Evolutionary conservation across 2,888 invertebrate species (phyloP), one percentile per base, ranked within the genome.

Genomic region (Drosophila colorata): DNA sequence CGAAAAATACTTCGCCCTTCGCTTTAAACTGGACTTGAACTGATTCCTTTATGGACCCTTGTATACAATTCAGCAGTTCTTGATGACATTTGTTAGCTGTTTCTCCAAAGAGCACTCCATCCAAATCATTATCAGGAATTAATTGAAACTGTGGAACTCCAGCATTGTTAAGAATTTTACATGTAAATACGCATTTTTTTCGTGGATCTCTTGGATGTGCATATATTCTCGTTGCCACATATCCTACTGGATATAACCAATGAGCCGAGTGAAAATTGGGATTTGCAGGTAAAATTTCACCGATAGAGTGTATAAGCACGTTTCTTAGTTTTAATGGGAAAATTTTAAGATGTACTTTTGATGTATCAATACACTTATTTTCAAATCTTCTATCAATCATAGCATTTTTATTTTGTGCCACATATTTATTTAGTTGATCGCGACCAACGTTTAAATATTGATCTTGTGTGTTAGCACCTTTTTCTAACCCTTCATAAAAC

Each of bases 71-170:
- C 16, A 96, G 90, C 4, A 97, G 93, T 60, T 94, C 93, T 37
- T 94, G 93, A 90, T 96, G 96, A 86, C 96, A 96, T 63, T 95
- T 94, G 75, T 95, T 95, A 0, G 96, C 95, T 5, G 95, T 94
- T 47, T 94, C 93, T 0, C 95, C 96, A 16, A 94, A 93, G 52
- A 96, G 94, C 11, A 95, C 94, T 49, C 94, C 93, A 67, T 95
- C 94, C 37, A 94, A 93, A 78, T 95, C 95, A 83, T 95, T 95
- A 85, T 96, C 96, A 0, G 96, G 95, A 14, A 95, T 95, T 68
- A 96, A 95, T 93, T 96, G 96, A 93, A 96, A 96, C 94, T 94
- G 94, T 2, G 96, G 96, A 72, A 93, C 93, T 25, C 93, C 93
- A 47, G 95, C 95, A 53, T 94, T 94, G 88, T 96, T 96, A n/a